These are phyloP conservation scores for Corythaixoides concolor DNA, from an alignment of 2,113 vertebrate genomes.

Conservation along the genomic window DNA sequence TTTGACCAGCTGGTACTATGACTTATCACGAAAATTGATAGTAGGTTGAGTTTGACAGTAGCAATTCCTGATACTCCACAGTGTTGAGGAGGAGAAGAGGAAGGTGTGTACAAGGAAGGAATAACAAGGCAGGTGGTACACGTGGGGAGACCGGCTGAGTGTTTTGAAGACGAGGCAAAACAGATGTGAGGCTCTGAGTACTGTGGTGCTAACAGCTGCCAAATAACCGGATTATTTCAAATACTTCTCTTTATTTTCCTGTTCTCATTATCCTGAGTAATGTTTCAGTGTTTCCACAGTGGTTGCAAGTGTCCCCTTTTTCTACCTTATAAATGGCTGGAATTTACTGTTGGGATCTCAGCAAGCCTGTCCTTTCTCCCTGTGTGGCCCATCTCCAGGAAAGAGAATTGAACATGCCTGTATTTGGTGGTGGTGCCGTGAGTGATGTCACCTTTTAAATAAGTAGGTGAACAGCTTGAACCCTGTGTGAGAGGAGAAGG, in stretches of 20 bases:
- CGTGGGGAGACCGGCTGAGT: fast-evolving
- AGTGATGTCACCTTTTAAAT: not conserved
- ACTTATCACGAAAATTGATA: not conserved
- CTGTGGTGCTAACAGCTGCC: not conserved
- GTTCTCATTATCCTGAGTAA: not conserved
- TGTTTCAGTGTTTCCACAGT: not conserved
- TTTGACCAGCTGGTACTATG: not conserved
- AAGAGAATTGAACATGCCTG: not conserved
- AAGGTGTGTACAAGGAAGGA: not conserved
- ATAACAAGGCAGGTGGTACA: not conserved
- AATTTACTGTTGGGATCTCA: not conserved
- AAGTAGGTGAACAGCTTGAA: not conserved
- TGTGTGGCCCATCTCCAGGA: not conserved
- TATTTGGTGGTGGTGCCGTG: not conserved
- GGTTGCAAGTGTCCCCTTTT: not conserved
- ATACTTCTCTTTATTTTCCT: not conserved
- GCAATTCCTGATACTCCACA: not conserved
- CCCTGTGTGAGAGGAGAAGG: not conserved
- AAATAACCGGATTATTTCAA: not conserved
- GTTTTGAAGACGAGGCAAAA: not conserved
- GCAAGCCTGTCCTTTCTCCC: not conserved
- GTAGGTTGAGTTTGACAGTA: not conserved
- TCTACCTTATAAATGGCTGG: not conserved
- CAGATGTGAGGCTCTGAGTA: not conserved
- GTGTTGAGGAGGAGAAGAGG: not conserved